Evolutionary conservation across 2,797 vertebrate species (phyloP), one percentile per base, ranked within the genome.

Genomic region (Rhinoraja longicauda): DNA sequence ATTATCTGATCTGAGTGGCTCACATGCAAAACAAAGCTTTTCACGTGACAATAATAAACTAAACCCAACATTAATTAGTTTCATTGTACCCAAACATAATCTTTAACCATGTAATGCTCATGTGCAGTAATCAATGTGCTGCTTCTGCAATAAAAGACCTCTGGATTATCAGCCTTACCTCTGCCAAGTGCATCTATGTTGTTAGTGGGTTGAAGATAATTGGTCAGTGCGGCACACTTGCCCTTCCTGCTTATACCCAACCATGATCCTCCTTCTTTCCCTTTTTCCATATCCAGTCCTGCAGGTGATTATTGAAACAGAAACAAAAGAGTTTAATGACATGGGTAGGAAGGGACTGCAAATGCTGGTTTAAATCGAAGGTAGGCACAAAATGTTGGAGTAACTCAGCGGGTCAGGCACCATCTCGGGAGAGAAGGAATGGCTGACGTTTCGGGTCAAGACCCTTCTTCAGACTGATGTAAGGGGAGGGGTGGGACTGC

Each of bases 261-360:
- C 99, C 99, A 99, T 0, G 99, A 98, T 1, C 99, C 99, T 62
- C 98, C 98, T 96, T 98, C 98, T 94, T 97, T 99, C 21, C 99
- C 98, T 94, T 96, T 96, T 93, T 99, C 98, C 97, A 98, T 96
- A 95, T 99, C 99, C 93, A 99, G 95, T 93, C 99, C 98, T 99
- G 95, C 12, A 77, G 93, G 29, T 72, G 62, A 45, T 70, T 73
- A 24, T 53, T 75, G 72, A 39, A 72, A 92, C 39, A 92, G 2
- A 72, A 75, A 39, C 9, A 92, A 75, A 15, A 59, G 29, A 62
- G 13, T 17, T 62, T 86, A 19, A 13, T 24, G 26, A 59, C n/a
- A 57, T n/a, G n/a, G n/a, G n/a, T n/a, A n/a, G n/a, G n/a, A n/a
- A n/a, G n/a, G n/a, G n/a, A n/a, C n/a, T n/a, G n/a, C n/a, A n/a